Conservation (phyloP, 1,140 invertebrate species). For the Aphidius gifuensis region DNA sequence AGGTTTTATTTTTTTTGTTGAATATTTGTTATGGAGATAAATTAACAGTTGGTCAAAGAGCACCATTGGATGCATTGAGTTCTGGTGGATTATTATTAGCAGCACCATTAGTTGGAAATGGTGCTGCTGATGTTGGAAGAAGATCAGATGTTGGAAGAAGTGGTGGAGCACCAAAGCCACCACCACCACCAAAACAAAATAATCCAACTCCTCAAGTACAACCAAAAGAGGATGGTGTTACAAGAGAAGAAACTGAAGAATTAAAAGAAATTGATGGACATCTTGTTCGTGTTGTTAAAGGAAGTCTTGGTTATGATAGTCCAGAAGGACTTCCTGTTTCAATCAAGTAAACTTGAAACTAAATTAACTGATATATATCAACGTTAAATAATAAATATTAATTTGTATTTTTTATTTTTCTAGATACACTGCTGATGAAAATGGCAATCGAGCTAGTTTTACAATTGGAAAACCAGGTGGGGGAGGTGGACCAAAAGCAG, state of each 20-base stretch:
- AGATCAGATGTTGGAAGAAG: slow-evolving; percentile 17
- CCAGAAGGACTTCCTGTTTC: slow-evolving; percentile 49
- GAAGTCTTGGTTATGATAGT: slow-evolving; percentile 45
- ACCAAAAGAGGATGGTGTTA: slow-evolving; percentile 34
- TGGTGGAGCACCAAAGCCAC: slow-evolving; percentile 8
- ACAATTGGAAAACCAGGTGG: slow-evolving; percentile 38
- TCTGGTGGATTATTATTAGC: slow-evolving; percentile 42
- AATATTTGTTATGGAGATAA: slow-evolving; percentile 35
- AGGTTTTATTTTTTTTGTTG: slow-evolving; percentile 25
- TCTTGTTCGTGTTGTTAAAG: slow-evolving; percentile 42
- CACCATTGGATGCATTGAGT: slow-evolving; percentile 41
- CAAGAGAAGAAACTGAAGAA: slow-evolving; percentile 39
- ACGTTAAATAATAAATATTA: background rate
- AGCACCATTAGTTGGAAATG: slow-evolving; percentile 29
- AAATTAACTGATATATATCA: background rate
- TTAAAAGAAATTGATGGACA: slow-evolving; percentile 45
- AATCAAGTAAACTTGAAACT: slow-evolving; percentile 42
- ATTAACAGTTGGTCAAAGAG: slow-evolving; percentile 41
- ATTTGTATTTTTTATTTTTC: background rate
- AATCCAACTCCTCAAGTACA: background rate
- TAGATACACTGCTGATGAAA: slow-evolving; percentile 52
- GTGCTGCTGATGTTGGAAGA: slow-evolving; percentile 23
- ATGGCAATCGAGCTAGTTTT: slow-evolving; percentile 50
- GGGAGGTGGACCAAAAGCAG: slow-evolving; percentile 9
- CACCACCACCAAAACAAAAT: background rate